phyloP scores from a whole-genome alignment of 2,113 vertebrate species.

The Tonatia bakeri region DNA sequence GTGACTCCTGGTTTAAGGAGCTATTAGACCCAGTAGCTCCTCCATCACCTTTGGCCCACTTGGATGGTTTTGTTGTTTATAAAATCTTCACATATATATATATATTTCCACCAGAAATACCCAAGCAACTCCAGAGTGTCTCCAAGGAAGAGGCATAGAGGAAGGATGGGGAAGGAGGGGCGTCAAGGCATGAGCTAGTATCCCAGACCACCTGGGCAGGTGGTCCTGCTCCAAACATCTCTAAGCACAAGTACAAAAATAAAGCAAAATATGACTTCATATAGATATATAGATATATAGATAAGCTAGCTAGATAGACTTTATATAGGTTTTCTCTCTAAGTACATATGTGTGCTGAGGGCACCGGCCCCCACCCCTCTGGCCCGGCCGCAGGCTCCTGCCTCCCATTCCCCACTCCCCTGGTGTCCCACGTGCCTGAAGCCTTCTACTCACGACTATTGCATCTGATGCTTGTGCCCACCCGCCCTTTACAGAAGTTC shows the following conservation, averaged over 20 bases:
- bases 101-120: slow-evolving; percentile 25
- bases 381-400: not conserved
- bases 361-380: slow-evolving; percentile 51
- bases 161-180: not conserved
- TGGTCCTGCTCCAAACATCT: slow-evolving; percentile 72
- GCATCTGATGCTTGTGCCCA: slow-evolving; percentile 31
- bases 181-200: slow-evolving; percentile 52
- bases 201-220: slow-evolving; percentile 61
- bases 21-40: not conserved
- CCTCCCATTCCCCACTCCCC: not conserved
- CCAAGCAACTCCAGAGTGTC: slow-evolving; percentile 10
- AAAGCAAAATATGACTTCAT: slow-evolving; percentile 81
- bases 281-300: slow-evolving; percentile 80
- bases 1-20: not conserved
- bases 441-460: slow-evolving; percentile 29
- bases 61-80: not conserved
- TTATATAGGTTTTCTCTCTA: slow-evolving; percentile 76
- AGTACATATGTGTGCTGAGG: slow-evolving; percentile 74
- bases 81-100: not conserved
- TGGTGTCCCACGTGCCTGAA: not conserved
- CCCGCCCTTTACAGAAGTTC: slow-evolving; percentile 46
- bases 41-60: not conserved
- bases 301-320: slow-evolving; percentile 74
- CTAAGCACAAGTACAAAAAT: slow-evolving; percentile 84
- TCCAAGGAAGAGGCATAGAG: not conserved